Evolutionary conservation across 1,140 invertebrate species (phyloP).

Genomic region (Nomia melanderi): DNA sequence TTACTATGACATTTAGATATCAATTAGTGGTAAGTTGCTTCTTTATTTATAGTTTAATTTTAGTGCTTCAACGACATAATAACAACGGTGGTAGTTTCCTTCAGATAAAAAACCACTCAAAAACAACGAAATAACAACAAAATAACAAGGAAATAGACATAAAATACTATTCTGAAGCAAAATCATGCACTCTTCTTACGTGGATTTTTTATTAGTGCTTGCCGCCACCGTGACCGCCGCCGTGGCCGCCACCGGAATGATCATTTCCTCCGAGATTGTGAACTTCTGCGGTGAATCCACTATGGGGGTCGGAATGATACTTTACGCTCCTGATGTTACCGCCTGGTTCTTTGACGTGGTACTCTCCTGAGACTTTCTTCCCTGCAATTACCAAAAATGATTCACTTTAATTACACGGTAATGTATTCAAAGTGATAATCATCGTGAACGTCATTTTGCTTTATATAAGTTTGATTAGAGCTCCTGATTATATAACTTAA

Average conservation of each 20-base stretch:
- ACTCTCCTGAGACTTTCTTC: constrained; percentile 68
- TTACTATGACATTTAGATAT: no score
- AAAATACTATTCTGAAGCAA: not conserved
- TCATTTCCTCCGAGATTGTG: constrained; percentile 76
- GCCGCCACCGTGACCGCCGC: constrained; percentile 41
- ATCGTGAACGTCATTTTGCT: no score
- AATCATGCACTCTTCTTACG: no score
- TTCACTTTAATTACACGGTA: no score
- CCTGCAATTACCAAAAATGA: constrained; percentile 39
- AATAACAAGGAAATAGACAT: not conserved
- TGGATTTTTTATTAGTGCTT: constrained; percentile 7
- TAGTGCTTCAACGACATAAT: not conserved
- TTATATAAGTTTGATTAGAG: no score
- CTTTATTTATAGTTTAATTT: not conserved
- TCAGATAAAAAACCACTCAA: not conserved
- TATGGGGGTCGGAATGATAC: constrained; percentile 73
- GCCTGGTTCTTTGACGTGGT: constrained; percentile 73
- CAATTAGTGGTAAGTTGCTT: no score
- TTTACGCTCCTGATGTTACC: constrained; percentile 74
- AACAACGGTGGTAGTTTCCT: not conserved
- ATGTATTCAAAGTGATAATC: no score
- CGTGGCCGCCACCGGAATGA: constrained; percentile 57
- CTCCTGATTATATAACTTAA: no score
- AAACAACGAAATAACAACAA: not conserved
- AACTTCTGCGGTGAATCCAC: constrained; percentile 71